phyloP scores from a whole-genome alignment of 1,140 invertebrate species.

The Brachionus sp. region DNA sequence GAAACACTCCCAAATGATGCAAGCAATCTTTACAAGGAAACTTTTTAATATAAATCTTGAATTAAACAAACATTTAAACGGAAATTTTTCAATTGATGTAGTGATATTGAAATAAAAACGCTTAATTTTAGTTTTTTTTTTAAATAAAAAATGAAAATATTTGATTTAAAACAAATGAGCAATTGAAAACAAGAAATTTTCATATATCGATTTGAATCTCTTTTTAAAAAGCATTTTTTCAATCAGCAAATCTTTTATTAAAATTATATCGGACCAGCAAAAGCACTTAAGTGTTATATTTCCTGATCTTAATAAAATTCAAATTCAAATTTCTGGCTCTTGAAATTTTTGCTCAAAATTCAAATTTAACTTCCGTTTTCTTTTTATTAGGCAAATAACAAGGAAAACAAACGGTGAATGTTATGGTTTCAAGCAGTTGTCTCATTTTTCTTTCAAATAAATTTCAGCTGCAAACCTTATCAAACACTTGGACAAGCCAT shows the following conservation, averaged over 20 bases:
- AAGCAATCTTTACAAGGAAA: not conserved
- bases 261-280: not conserved
- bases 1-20: not conserved
- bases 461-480: conserved; percentile 4
- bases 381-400: not conserved
- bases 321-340: not conserved
- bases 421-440: not conserved
- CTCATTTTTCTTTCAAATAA: not conserved
- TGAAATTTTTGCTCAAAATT: not conserved
- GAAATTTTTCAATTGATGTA: not conserved
- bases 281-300: not conserved
- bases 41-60: too few species aligned
- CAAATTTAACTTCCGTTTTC: not conserved
- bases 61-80: too few species aligned
- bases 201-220: not conserved
- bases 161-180: not conserved
- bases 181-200: not conserved
- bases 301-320: not conserved
- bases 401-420: not conserved
- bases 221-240: not conserved
- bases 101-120: not conserved
- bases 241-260: not conserved
- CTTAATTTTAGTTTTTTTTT: not conserved
- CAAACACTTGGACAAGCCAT: not conserved
- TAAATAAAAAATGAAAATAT: not conserved